Evolutionary conservation across 2,797 vertebrate species (phyloP).

Genomic region (Crypturellus tataupa): DNA sequence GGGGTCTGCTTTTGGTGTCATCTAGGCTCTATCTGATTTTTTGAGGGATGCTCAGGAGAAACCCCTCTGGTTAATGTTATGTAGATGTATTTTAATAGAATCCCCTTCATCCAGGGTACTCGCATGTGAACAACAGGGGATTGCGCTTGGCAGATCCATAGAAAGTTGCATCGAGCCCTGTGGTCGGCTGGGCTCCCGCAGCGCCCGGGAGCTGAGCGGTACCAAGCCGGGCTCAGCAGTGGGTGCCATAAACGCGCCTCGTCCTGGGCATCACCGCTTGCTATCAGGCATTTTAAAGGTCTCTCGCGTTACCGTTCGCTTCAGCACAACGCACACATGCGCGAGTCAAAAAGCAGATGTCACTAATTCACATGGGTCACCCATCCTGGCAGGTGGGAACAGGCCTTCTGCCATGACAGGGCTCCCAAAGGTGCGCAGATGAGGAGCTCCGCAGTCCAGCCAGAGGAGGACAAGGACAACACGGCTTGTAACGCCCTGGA

Average conservation of each 20-base stretch:
- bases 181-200: background rate
- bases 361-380: background rate
- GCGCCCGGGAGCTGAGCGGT: background rate
- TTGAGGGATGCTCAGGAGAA: background rate
- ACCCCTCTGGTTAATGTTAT: background rate
- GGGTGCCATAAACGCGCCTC: background rate
- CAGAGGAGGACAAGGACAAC: background rate
- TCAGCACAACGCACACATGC: background rate
- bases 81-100: background rate
- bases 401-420: background rate
- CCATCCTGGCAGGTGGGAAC: rapidly evolving
- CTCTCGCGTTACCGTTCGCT: background rate
- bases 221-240: background rate
- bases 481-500: background rate
- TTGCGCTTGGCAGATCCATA: background rate
- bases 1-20: background rate
- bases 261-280: background rate
- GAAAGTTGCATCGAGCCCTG: background rate
- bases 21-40: background rate
- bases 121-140: background rate
- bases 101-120: background rate
- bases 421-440: background rate
- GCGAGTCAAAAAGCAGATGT: background rate
- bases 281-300: background rate
- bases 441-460: background rate